phyloP scores from a whole-genome alignment of 1,140 invertebrate species.

The Oreohelix idahoensis region DNA sequence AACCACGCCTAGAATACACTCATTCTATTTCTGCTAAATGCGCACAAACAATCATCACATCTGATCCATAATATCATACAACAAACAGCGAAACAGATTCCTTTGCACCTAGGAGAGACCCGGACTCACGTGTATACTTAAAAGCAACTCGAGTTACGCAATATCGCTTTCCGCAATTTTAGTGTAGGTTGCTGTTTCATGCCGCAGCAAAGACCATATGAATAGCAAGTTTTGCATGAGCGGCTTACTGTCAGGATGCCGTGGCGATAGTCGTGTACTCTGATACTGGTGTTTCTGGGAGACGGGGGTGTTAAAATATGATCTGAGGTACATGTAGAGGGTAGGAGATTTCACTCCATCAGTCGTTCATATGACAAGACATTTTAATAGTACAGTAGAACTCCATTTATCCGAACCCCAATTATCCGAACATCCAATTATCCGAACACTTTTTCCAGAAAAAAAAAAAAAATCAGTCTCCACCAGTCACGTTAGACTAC shows the following conservation, averaged over 20 bases:
- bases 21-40: background rate
- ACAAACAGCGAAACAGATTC: background rate
- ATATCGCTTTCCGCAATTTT: constrained; percentile 1
- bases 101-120: background rate
- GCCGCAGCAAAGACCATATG: background rate
- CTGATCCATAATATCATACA: background rate
- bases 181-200: background rate
- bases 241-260: background rate
- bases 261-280: background rate
- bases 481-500: no score
- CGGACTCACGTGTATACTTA: background rate
- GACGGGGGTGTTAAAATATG: background rate
- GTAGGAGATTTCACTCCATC: background rate
- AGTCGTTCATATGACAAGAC: background rate
- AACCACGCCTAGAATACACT: background rate
- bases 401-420: no score
- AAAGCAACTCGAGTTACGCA: background rate
- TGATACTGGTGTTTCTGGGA: background rate
- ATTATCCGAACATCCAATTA: no score
- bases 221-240: background rate
- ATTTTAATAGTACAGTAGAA: background rate
- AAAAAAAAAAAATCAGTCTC: no score
- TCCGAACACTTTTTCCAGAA: no score
- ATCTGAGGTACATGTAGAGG: background rate
- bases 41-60: background rate